Base-by-base conservation (phyloP, 1,140 invertebrate genomes). In the Leguminivora glycinivorella region DNA sequence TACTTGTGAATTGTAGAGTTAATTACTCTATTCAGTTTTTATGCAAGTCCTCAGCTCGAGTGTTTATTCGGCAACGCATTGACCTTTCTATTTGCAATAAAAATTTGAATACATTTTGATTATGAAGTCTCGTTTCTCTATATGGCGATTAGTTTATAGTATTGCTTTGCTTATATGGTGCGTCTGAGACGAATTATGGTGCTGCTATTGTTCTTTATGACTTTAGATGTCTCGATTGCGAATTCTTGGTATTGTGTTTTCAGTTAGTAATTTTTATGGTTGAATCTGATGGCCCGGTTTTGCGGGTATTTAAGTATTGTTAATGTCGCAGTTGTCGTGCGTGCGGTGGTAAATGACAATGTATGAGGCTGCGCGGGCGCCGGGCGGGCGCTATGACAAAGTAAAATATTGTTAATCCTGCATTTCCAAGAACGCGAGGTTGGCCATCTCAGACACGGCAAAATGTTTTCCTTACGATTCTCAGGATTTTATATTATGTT, bases 221-320 rank as follows among this genome's bases (percentile, higher is more conserved):
- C 71, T 75, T 78, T 70, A 75, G 71, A 75, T 34, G 26, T 38
- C 17, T 68, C 58, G 76, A 73, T 76, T 78, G 70, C 68, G 52
- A 69, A 70, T 78, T 75, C 71, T 63, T 68, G 17, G 75, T 75
- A 77, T 70, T 74, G 56, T 75, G 68, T 31, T 68, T 75, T 75
- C 72, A 52, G 34, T 68, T 60, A 22, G 52, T 63, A 68, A 63
- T 47, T 70, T 70, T 66, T 69, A 38, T 63, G 69, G 71, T 70
- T 75, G 76, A 72, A 75, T 79, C 77, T 73, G 73, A 74, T 79
- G 77, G 43, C 75, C 72, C 68, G 70, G 47, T 75, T 79, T 76
- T 73, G 17, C 22, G 58, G 71, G 58, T 63, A 72, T 60, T 70
- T 31, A 38, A 68, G 69, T 74, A 69, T 63, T 66, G 69, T 74